A percentile compares a stretch with the other conserved stretches of the same genome.
Conservation (phyloP, 2,113 vertebrate species). For the Hydrochoerus hydrochaeris region DNA sequence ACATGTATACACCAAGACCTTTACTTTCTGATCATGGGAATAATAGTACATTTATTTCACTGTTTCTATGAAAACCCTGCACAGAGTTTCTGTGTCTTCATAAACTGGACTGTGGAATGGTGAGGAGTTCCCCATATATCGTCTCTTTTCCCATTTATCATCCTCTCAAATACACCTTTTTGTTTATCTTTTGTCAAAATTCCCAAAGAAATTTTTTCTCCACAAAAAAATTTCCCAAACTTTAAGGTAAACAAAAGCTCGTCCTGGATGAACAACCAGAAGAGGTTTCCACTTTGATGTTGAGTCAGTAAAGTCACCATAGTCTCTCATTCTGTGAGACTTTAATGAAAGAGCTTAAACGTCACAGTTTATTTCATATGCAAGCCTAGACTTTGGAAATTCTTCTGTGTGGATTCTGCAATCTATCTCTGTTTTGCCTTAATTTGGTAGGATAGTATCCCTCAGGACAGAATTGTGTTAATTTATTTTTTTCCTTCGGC, state of each 20-base stretch:
- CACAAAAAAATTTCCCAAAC: neutral
- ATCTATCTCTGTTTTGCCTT: conserved; percentile 20
- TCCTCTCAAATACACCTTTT: neutral
- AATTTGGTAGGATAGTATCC: conserved; percentile 16
- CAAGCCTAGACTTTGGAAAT: conserved; percentile 80
- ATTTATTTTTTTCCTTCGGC: neutral
- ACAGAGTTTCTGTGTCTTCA: conserved; percentile 94
- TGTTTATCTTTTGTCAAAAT: neutral
- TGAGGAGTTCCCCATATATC: conserved; percentile 55
- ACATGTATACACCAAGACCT: conserved; percentile 93
- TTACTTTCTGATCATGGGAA: conserved; percentile 92
- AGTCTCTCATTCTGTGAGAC: conserved; percentile 90
- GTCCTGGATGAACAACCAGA: neutral
- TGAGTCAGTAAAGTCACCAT: neutral
- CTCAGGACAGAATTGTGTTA: neutral
- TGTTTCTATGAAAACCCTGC: conserved; percentile 93
- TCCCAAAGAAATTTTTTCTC: neutral
- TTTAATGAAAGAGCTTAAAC: conserved; percentile 94
- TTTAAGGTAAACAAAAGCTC: neutral
- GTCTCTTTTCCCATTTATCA: neutral
- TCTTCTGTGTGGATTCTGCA: neutral
- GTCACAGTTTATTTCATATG: conserved; percentile 94
- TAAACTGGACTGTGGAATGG: conserved; percentile 93
- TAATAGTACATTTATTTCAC: conserved; percentile 91
- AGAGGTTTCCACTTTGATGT: neutral